phyloP scores from a whole-genome alignment of 2,113 vertebrate genomes.

The Isichthys henryi region DNA sequence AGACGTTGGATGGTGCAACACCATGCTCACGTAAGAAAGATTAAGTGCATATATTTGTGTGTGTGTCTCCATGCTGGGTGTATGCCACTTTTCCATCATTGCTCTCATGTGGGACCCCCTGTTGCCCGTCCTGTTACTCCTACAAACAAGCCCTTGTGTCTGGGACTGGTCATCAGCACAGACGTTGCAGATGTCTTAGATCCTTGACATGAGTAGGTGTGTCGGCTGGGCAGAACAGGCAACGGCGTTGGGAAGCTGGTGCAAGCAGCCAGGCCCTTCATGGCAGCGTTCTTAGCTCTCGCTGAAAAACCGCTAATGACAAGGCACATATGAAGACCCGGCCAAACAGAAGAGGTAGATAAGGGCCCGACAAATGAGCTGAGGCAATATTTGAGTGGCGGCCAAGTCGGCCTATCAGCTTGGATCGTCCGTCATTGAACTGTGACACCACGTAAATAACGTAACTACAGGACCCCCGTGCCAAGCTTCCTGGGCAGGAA shows the following conservation, averaged over 20 bases:
- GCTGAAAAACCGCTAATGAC: not conserved
- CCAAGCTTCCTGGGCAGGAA: not conserved
- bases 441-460: slow-evolving; percentile 7
- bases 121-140: not conserved
- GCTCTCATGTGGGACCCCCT: not conserved
- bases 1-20: not conserved
- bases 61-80: not conserved
- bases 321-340: not conserved
- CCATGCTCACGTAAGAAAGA: not conserved
- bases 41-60: not conserved
- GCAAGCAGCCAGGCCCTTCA: not conserved
- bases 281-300: not conserved
- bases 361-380: not conserved
- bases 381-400: slow-evolving; percentile 10
- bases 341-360: not conserved
- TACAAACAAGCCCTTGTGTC: not conserved
- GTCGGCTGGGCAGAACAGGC: not conserved
- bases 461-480: not conserved
- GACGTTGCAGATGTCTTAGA: not conserved
- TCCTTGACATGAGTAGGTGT: not conserved
- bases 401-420: slow-evolving; percentile 14
- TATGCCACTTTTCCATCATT: not conserved
- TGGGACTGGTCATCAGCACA: not conserved
- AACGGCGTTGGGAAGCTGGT: not conserved
- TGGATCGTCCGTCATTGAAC: not conserved